Evolutionary conservation across 2,888 invertebrate species (phyloP).

Genomic region (Melanostoma mellinum): DNA sequence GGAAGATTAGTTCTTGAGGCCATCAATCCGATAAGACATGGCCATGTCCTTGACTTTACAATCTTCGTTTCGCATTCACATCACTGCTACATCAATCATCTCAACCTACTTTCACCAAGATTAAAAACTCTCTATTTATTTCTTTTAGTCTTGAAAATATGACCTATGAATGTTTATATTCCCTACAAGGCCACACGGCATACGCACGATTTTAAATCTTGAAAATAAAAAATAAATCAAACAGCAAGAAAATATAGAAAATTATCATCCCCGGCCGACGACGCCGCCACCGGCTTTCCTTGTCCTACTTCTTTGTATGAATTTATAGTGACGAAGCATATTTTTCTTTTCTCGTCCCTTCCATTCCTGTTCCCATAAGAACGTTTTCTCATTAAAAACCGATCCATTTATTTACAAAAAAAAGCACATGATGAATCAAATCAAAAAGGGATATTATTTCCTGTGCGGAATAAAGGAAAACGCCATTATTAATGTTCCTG

Average conservation of each 20-base stretch:
- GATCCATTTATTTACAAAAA: constrained; percentile 26
- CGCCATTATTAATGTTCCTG: not conserved
- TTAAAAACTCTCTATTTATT: not conserved
- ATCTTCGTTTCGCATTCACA: too few species aligned
- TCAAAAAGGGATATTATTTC: constrained; percentile 31
- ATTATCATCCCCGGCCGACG: not conserved
- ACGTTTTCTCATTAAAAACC: constrained; percentile 27
- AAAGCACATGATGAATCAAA: constrained; percentile 16
- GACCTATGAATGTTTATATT: constrained; percentile 5
- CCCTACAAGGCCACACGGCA: not conserved
- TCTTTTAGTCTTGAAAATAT: constrained; percentile 10
- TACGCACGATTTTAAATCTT: not conserved
- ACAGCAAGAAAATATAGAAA: constrained; percentile 5
- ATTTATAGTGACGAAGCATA: constrained; percentile 22
- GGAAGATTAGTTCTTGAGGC: too few species aligned
- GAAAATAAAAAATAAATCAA: not conserved
- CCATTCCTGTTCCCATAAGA: not conserved
- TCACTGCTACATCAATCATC: not conserved
- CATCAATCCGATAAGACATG: too few species aligned
- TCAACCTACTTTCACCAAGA: not conserved
- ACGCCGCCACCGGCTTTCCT: constrained; percentile 2
- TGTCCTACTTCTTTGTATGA: constrained; percentile 12
- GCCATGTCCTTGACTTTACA: too few species aligned
- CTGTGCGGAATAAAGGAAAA: constrained; percentile 7
- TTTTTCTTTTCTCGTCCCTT: constrained; percentile 9